Percentiles rank a stretch among this genome's conserved stretches.
Conservation (phyloP, 2,888 invertebrate species). For the Drosophila melanocephala region DNA sequence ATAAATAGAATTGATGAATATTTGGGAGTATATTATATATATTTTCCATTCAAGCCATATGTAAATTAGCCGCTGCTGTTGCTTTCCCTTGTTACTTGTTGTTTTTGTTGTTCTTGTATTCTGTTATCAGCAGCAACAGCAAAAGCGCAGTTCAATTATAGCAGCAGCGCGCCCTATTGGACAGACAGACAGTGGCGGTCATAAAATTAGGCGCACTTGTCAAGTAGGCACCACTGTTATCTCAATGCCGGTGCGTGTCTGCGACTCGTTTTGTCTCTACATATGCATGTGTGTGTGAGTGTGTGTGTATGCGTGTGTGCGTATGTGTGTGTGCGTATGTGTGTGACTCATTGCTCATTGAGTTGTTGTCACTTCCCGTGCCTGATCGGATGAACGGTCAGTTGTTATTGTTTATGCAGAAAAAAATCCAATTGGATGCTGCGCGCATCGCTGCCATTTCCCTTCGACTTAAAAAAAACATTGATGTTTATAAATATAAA, state of each 20-base stretch:
- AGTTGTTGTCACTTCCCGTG: conserved; percentile 58
- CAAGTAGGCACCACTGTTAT: conserved; percentile 42
- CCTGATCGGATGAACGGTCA: conserved; percentile 39
- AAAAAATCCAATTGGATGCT: conserved; percentile 56
- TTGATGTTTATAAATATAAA: not conserved
- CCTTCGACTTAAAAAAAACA: conserved; percentile 8
- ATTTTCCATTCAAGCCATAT: conserved; percentile 66
- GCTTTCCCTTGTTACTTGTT: conserved; percentile 26
- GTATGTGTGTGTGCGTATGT: conserved; percentile 17
- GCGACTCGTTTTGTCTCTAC: conserved; percentile 1
- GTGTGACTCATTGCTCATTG: conserved; percentile 50
- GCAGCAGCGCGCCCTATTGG: conserved; percentile 60
- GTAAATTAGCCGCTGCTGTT: conserved; percentile 64
- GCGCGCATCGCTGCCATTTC: conserved; percentile 34
- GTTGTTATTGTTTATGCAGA: conserved; percentile 61
- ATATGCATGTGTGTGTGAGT: not conserved
- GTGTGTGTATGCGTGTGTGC: conserved; percentile 21
- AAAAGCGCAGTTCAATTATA: conserved; percentile 48
- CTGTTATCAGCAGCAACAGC: conserved; percentile 51
- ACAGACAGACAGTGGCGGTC: conserved; percentile 62
- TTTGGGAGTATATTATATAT: conserved; percentile 15
- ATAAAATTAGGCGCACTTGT: conserved; percentile 54
- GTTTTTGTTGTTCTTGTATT: conserved; percentile 15
- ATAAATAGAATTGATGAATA: conserved; percentile 63
- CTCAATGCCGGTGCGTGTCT: conserved; percentile 52